Evolutionary conservation across 2,113 vertebrate species (phyloP).

Genomic region (Mesitornis unicolor): DNA sequence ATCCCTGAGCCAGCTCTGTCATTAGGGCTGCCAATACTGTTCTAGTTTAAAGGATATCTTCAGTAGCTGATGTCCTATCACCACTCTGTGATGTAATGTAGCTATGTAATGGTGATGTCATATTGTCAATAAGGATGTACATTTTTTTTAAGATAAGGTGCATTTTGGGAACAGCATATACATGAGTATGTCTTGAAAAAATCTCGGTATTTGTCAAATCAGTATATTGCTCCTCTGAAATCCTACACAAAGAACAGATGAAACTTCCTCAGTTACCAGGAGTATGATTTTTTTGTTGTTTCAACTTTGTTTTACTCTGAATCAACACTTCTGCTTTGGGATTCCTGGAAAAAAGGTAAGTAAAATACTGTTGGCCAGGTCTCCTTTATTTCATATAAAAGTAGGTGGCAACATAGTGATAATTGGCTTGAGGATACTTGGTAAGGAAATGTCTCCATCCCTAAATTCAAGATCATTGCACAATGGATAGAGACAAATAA

Average conservation of each 20-base stretch:
- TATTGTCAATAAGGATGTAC: not conserved
- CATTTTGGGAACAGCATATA: not conserved
- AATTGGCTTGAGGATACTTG: not conserved
- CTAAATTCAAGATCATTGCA: not conserved
- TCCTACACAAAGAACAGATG: not conserved
- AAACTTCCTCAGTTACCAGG: not conserved
- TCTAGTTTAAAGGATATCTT: not conserved
- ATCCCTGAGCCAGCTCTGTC: not conserved
- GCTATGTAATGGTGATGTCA: not conserved
- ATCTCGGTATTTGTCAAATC: not conserved
- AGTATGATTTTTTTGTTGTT: not conserved
- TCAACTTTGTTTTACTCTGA: not conserved
- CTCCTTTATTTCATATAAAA: not conserved
- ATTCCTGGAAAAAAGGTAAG: not conserved
- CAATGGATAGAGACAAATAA: not conserved
- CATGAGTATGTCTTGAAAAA: not conserved
- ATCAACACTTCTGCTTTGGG: not conserved
- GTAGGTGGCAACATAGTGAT: not conserved
- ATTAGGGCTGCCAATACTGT: not conserved
- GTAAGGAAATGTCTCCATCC: not conserved
- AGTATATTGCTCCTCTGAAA: not conserved
- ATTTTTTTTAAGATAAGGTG: not conserved
- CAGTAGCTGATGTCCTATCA: not conserved
- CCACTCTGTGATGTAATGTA: not conserved
- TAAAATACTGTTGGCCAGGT: not conserved